Evolutionary conservation across 2,797 vertebrate species (phyloP), one percentile per base, ranked within the genome.

Genomic region (Triplophysa yarkandensis): DNA sequence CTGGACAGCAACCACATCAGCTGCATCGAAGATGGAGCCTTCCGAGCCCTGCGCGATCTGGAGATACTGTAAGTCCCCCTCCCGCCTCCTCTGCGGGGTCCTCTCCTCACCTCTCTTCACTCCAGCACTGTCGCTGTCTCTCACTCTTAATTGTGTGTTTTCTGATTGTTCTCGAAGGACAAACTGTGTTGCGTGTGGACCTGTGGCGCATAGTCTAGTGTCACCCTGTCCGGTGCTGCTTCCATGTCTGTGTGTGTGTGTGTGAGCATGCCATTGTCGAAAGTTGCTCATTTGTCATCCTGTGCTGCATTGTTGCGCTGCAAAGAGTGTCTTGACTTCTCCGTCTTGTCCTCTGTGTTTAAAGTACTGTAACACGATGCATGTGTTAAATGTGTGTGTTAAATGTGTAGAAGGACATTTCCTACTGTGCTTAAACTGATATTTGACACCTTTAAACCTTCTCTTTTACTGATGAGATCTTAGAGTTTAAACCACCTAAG

Each of bases 11-110:
- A 99, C 94, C 96, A 95, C 92, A 98, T 98, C 93, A 95, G 95
- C 96, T 98, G 97, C 94, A 97, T 99, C 80, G 96, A 98, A 93
- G 96, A 98, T 96, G 97, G 97, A 95, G 95, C 96, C 92, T 99
- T 99, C 92, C 93, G 97, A 90, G 97, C 97, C 48, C 94, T 99
- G 88, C 97, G 97, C 79, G 96, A 97, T 93, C 91, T 98, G 94
- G 97, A 99, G 93, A 97, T 99, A 88, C 96, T 99, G 97, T 99
- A 91, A 98, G 97, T 81, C 63, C 62, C 63, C 70, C 68, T 69
- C 60, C 64, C 25, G 55, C 46, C 79, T 58, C 60, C 50, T 14
- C 46, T 74, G 54, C 68, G 68, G 73, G 71, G n/a, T 9, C 46
- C 39, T 58, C 50, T 80, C 28, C 62, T 75, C 66, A 58, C 73